These are phyloP conservation scores for rat (Rattus norvegicus) DNA, from an alignment of 2,113 vertebrate genomes.

Conservation along the genomic window DNA sequence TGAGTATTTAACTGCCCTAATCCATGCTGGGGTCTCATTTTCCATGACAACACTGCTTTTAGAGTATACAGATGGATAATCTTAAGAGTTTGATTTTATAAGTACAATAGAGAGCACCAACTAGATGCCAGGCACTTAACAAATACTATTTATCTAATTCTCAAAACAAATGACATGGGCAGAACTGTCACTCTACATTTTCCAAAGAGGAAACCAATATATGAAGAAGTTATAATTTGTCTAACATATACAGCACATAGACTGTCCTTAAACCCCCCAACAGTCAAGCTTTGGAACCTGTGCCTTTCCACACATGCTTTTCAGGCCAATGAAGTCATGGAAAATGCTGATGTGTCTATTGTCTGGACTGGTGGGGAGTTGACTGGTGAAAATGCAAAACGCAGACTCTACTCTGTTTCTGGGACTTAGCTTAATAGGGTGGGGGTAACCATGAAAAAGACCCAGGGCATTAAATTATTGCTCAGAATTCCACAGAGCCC, in stretches of 20 bases:
- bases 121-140: not conserved
- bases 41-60: too few species aligned
- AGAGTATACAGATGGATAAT: not conserved
- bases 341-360: not conserved
- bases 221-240: not conserved
- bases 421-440: not conserved
- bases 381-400: not conserved
- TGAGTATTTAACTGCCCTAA: not conserved
- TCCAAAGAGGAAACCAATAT: not conserved
- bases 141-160: not conserved
- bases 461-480: not conserved
- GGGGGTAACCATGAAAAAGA: not conserved
- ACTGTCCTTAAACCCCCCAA: not conserved
- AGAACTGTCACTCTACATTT: not conserved
- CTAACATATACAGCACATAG: not conserved
- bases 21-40: not conserved
- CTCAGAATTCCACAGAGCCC: not conserved
- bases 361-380: rapidly evolving
- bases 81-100: not conserved
- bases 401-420: not conserved
- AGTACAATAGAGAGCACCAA: not conserved
- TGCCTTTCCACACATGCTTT: not conserved
- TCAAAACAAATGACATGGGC: not conserved
- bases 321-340: not conserved
- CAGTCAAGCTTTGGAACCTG: not conserved